Evolutionary conservation across 1,140 invertebrate species (phyloP).

Genomic region (Euura lappo): DNA sequence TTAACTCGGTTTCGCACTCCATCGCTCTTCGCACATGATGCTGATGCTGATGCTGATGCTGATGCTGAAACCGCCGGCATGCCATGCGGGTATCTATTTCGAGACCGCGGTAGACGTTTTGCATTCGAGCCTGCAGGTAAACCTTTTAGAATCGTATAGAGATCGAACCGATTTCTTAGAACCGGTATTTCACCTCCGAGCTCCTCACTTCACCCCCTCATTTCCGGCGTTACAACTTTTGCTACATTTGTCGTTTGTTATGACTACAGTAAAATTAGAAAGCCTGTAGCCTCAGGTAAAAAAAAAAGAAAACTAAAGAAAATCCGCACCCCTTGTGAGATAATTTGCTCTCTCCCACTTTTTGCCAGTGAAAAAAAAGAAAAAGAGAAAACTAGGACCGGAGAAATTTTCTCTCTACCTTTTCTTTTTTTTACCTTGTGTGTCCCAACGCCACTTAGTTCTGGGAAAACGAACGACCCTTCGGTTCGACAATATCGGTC

Average conservation of each 20-base stretch:
- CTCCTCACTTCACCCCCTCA: not conserved
- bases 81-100: not conserved
- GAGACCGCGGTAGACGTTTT: not conserved
- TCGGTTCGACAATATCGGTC: conserved; percentile 29
- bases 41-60: not conserved
- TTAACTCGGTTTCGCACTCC: not conserved
- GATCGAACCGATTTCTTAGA: not conserved
- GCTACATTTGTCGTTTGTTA: not conserved
- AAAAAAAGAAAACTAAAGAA: no score
- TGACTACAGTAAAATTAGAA: no score
- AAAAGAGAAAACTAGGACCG: conserved; percentile 20
- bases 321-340: no score
- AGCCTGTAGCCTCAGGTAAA: no score
- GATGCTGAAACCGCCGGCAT: no score
- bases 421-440: not conserved
- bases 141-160: not conserved
- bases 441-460: conserved; percentile 17
- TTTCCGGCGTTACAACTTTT: not conserved
- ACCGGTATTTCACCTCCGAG: not conserved
- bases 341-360: no score
- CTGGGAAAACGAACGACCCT: conserved; percentile 27
- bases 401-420: not conserved
- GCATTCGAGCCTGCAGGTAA: not conserved
- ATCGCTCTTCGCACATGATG: not conserved
- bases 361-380: not conserved